A percentile compares a stretch with the other conserved stretches of the same genome.
These are phyloP conservation scores for Gorsachius magnificus DNA, from an alignment of 2,797 vertebrate species.

Conservation along the genomic window DNA sequence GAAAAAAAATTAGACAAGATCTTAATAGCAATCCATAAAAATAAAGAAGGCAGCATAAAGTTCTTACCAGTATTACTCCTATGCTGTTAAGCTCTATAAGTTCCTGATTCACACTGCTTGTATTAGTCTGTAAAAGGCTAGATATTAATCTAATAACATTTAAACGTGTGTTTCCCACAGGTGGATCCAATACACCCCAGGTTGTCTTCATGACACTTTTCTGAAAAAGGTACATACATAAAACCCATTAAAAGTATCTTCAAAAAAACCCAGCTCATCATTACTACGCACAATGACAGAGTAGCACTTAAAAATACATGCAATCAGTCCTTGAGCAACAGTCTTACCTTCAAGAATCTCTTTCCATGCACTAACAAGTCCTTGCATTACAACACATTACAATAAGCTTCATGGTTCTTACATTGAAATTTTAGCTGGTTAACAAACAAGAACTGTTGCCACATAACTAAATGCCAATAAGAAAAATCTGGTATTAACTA, in stretches of 20 bases:
- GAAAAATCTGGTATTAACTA: neutral
- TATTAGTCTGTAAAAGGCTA: slow-evolving; percentile 93
- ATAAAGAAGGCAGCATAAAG: neutral
- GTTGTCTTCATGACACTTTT: slow-evolving; percentile 96
- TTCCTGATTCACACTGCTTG: slow-evolving; percentile 89
- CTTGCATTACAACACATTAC: neutral
- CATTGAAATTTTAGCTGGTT: neutral
- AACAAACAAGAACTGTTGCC: neutral
- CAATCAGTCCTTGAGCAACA: neutral
- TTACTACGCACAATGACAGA: neutral
- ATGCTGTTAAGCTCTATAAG: slow-evolving; percentile 96
- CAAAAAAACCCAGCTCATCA: neutral
- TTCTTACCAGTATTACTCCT: slow-evolving; percentile 91
- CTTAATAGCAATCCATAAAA: neutral
- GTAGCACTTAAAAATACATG: neutral
- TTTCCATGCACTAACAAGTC: neutral
- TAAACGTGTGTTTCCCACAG: slow-evolving; percentile 94
- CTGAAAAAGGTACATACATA: slow-evolving; percentile 64
- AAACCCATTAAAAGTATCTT: neutral
- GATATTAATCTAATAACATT: slow-evolving; percentile 94
- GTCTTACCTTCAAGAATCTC: neutral
- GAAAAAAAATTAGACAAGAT: neutral
- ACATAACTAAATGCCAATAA: neutral
- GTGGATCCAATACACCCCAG: slow-evolving; percentile 95
- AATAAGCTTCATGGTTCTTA: neutral